Evolutionary conservation across 2,797 vertebrate species (phyloP).

Genomic region (Loris lydekkerianus): DNA sequence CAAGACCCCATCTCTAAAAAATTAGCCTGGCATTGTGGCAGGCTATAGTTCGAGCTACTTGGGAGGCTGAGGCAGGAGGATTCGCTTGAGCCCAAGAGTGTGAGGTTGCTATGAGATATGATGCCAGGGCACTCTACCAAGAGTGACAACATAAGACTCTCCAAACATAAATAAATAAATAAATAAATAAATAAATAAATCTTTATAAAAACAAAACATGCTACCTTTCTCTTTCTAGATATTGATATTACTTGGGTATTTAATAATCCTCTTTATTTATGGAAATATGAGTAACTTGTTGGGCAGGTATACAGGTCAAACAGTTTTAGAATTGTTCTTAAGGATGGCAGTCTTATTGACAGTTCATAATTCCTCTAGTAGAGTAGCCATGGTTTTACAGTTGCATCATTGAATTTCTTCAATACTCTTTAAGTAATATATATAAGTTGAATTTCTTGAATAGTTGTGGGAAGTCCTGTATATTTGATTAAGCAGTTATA

Average conservation of each 20-base stretch:
- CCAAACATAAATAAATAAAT: neutral
- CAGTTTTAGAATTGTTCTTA: neutral
- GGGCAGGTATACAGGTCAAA: neutral
- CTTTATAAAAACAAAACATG: neutral
- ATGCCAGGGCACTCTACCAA: too few relatives aligned
- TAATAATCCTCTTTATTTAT: slow-evolving; percentile 11
- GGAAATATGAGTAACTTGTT: neutral
- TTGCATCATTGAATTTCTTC: slow-evolving; percentile 32
- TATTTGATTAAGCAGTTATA: slow-evolving; percentile 29
- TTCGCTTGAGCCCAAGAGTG: too few relatives aligned
- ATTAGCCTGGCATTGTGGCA: too few relatives aligned
- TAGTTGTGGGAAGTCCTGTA: neutral
- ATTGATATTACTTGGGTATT: slow-evolving; percentile 23
- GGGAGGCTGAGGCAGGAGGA: too few relatives aligned
- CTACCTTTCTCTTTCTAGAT: slow-evolving; percentile 10
- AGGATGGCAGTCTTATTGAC: neutral
- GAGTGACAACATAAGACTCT: neutral
- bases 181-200: neutral
- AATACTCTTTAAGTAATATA: neutral
- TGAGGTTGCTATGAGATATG: too few relatives aligned
- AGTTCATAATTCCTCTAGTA: neutral
- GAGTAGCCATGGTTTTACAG: neutral
- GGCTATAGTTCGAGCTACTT: too few relatives aligned
- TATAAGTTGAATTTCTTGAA: slow-evolving; percentile 53
- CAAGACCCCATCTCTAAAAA: too few relatives aligned